Conservation (phyloP, 23 tunicate genomes). For the Phallusia fumigata region DNA sequence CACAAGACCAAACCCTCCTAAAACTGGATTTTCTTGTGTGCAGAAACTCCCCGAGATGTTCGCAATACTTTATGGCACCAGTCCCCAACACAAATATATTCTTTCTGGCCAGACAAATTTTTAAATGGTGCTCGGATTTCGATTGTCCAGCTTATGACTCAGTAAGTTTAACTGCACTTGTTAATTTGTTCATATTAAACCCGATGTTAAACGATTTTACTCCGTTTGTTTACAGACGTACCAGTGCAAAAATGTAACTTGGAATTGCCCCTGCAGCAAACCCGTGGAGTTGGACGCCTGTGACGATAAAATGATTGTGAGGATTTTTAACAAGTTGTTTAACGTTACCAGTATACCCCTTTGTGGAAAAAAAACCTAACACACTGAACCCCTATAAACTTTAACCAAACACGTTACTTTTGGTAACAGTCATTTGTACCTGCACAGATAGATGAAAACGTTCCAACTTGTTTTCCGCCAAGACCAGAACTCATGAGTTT, state of each 20-base stretch:
- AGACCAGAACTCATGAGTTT: neutral
- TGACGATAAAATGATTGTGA: neutral
- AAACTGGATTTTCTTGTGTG: neutral
- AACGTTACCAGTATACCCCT: too few relatives aligned
- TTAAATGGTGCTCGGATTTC: slow-evolving; percentile 7
- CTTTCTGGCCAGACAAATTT: slow-evolving; percentile 29
- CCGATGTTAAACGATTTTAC: too few relatives aligned
- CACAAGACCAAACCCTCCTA: too few relatives aligned
- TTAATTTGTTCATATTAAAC: too few relatives aligned
- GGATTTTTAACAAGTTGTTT: too few relatives aligned
- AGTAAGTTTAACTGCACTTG: too few relatives aligned
- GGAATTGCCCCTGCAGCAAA: neutral
- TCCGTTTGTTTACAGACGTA: neutral
- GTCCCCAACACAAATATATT: slow-evolving; percentile 37
- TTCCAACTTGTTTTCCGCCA: neutral
- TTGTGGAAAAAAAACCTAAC: too few relatives aligned
- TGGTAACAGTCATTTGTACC: too few relatives aligned
- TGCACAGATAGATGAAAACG: neutral
- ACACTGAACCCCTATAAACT: too few relatives aligned
- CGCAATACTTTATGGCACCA: slow-evolving; percentile 27
- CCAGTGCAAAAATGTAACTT: neutral
- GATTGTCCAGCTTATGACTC: slow-evolving; percentile 2
- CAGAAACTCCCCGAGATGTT: slow-evolving; percentile 7
- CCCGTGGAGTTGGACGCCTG: neutral
- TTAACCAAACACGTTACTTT: too few relatives aligned